Evolutionary conservation across 2,113 vertebrate genomes (phyloP), one percentile per base, ranked within the genome.

Genomic region (Salvator merianae): DNA sequence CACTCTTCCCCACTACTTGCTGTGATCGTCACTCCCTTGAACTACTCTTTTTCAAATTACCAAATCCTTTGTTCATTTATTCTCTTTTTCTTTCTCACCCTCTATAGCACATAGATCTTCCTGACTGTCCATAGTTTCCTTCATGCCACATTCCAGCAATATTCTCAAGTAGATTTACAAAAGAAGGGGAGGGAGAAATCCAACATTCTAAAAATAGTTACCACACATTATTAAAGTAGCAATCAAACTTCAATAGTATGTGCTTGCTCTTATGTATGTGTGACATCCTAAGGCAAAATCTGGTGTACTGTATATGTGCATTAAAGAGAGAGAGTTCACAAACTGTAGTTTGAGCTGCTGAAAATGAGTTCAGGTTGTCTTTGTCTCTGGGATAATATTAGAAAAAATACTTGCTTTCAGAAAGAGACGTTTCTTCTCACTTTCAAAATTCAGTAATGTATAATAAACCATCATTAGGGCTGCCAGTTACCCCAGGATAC

Each of bases 391-490:
- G 66, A 62, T 1, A 75, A 70, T 0, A 18, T 55, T 71, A 71
- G 43, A 63, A 30, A 50, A 79, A 74, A 79, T 63, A 30, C 50
- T 77, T 73, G 8, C 40, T 86, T 22, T n/a, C 77, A 74, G 36
- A 50, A 86, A 81, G 3, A 53, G 12, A 76, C 16, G 72, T 70
- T 34, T 63, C 26, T 43, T 50, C 43, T 4, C 22, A 72, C 78
- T 86, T 80, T 84, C 38, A 22, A 1, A 79, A 71, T 43, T 84
- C 79, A 72, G 16, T 8, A 85, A 79, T 86, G 83, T 75, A 76
- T 70, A 30, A 70, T 87, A 86, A n/a, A 84, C 0, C 28, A 73
- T 81, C 4, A 66, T 78, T 86, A 72, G 1, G 43, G 5, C 50
- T 62, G 5, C 2, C 28, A 87, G 28, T 40, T 86, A 69, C 55